These are phyloP conservation scores for Sylvilagus bachmani DNA, from an alignment of 2,113 vertebrate genomes.

Conservation along the genomic window DNA sequence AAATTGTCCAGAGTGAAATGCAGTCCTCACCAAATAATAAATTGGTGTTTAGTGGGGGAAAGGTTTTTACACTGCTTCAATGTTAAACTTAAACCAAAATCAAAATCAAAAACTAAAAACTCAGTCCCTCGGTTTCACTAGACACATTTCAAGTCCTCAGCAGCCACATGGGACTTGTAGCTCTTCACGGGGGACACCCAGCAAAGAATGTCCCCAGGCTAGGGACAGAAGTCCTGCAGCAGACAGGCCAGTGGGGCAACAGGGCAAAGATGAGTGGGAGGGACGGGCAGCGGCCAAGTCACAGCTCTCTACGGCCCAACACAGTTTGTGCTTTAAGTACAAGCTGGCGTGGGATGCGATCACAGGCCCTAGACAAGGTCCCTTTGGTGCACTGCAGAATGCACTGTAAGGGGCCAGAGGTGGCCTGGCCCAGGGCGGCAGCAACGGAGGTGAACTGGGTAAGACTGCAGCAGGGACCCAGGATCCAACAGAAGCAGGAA, in stretches of 20 bases:
- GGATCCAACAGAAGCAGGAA: background rate
- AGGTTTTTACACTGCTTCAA: background rate
- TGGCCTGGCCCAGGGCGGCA: background rate
- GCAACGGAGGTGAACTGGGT: background rate
- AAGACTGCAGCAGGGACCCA: background rate
- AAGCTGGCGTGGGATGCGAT: background rate
- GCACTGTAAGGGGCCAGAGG: background rate
- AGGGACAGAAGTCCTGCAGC: background rate
- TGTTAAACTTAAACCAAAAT: slow-evolving; percentile 17
- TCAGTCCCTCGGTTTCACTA: background rate
- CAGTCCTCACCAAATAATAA: slow-evolving; percentile 3
- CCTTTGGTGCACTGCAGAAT: background rate
- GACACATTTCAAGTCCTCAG: background rate
- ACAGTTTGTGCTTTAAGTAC: background rate
- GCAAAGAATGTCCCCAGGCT: background rate
- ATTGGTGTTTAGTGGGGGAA: background rate
- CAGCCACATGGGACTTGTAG: background rate
- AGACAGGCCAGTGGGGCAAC: background rate
- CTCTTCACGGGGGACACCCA: background rate
- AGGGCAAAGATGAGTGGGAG: accelerated
- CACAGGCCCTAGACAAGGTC: background rate
- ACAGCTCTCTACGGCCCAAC: background rate
- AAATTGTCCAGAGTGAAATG: background rate
- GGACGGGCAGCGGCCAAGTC: background rate
- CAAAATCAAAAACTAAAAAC: slow-evolving; percentile 2